Conservation (phyloP, 2,888 invertebrate species). For the Tridacna gigas region DNA sequence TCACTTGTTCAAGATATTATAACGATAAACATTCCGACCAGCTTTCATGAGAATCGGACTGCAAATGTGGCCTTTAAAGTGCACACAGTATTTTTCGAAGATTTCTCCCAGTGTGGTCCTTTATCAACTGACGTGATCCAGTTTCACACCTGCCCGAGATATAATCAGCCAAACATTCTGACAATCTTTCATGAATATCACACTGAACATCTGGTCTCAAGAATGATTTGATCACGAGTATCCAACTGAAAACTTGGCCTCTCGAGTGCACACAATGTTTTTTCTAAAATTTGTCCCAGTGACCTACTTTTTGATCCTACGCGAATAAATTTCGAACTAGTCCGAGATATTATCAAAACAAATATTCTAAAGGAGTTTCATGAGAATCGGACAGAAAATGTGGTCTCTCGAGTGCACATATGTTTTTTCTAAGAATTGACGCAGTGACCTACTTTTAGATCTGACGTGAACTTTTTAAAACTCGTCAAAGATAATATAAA, state of each 20-base stretch:
- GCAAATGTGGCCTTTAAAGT: background rate
- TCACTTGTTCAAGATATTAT: background rate
- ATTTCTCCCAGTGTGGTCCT: background rate
- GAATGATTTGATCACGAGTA: background rate
- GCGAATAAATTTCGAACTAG: too few relatives aligned
- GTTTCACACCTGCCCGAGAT: background rate
- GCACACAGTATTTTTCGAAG: background rate
- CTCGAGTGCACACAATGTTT: too few relatives aligned
- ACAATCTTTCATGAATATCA: background rate
- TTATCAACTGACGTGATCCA: background rate
- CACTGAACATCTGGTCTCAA: background rate
- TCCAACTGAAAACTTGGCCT: too few relatives aligned
- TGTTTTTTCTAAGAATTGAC: too few relatives aligned
- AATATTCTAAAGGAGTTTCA: too few relatives aligned
- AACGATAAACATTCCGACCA: background rate
- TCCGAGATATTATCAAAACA: too few relatives aligned
- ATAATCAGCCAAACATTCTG: background rate
- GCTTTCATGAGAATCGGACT: background rate
- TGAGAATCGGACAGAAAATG: too few relatives aligned
- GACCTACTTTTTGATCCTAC: too few relatives aligned
- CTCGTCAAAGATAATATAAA: background rate
- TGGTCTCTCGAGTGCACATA: too few relatives aligned
- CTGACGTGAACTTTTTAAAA: background rate
- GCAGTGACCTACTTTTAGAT: background rate
- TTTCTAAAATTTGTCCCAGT: too few relatives aligned